A percentile compares a stretch with the other conserved stretches of the same genome.
phyloP scores from a whole-genome alignment of 2,797 vertebrate genomes.

The Decapterus maruadsi region DNA sequence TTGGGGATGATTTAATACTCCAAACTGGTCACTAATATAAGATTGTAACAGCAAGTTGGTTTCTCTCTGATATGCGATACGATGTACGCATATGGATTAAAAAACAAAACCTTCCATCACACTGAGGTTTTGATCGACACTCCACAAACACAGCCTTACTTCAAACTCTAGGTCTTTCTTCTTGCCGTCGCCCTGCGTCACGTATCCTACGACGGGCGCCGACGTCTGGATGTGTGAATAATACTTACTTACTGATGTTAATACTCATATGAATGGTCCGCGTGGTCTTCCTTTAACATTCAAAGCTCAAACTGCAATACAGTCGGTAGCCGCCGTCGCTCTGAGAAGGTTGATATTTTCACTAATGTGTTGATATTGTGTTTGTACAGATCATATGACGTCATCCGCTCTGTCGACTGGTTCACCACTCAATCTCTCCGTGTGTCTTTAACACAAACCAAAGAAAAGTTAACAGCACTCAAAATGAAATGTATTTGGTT shows the following conservation, averaged over 20 bases:
- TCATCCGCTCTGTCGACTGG: slow-evolving; percentile 7
- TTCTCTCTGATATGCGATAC: slow-evolving; percentile 1
- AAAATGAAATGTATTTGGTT: slow-evolving; percentile 34
- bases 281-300: slow-evolving; percentile 28
- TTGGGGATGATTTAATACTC: neutral
- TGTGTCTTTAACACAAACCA: slow-evolving; percentile 64
- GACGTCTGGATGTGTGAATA: slow-evolving; percentile 25
- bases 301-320: neutral
- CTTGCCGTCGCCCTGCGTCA: neutral
- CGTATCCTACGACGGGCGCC: neutral
- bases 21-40: neutral
- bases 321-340: neutral
- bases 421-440: neutral
- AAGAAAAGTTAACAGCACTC: slow-evolving; percentile 59
- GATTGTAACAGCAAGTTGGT: slow-evolving; percentile 29
- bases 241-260: neutral
- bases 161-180: neutral
- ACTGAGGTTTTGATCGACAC: neutral
- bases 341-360: neutral
- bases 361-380: neutral
- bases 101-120: neutral
- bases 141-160: slow-evolving; percentile 27
- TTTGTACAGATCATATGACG: neutral
- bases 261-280: neutral
- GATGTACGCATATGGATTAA: neutral